Conservation (phyloP, 2,113 vertebrate genomes). For the human region GRCh38 chr18:7246001-7246500, state of each 20-base stretch:
- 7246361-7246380: not conserved
- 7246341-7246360: not conserved
- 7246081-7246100: not conserved
- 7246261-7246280: not conserved
- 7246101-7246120: not conserved
- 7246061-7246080: not conserved
- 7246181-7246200: not conserved
- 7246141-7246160: not conserved
- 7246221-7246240: not conserved
- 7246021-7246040: not conserved
- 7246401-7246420: slow-evolving; percentile 25
- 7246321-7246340: not conserved
- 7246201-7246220: not conserved
- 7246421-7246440: slow-evolving; percentile 42
- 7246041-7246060: not conserved
- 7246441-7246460: slow-evolving; percentile 55
- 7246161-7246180: fast-evolving
- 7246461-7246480: slow-evolving; percentile 40
- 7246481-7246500: not conserved
- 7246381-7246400: not conserved
- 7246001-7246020: too few species aligned
- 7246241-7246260: slow-evolving; percentile 2
- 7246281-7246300: not conserved
- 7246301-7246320: not conserved
- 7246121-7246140: too few species aligned